phyloP scores from a whole-genome alignment of 2,113 vertebrate species.

The Anser brachyrhynchus region DNA sequence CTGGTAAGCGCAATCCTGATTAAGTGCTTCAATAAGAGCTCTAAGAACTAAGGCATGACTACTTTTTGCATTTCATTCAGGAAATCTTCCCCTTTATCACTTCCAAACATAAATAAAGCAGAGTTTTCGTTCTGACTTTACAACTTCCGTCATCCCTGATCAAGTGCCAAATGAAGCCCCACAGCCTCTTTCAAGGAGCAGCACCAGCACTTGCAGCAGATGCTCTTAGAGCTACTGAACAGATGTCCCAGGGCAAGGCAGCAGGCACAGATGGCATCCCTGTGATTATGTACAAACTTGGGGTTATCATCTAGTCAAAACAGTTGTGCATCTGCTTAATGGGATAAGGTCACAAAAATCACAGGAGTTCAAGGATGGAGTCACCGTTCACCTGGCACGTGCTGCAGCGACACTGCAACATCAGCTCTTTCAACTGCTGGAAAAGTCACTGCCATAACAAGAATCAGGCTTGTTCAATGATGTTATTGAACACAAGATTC shows the following conservation, averaged over 20 bases:
- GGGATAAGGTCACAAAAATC: constrained; percentile 32
- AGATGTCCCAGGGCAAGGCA: constrained; percentile 68
- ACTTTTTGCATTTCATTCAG: background rate
- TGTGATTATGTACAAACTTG: constrained; percentile 48
- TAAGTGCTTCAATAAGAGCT: background rate
- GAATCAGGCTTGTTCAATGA: background rate
- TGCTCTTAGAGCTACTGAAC: constrained; percentile 51
- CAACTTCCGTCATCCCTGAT: background rate
- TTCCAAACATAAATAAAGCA: constrained; percentile 20
- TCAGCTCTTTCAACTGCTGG: background rate
- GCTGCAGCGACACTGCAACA: rapidly evolving
- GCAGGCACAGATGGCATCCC: constrained; percentile 61
- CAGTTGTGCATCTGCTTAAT: constrained; percentile 1
- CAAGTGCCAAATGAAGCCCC: constrained; percentile 49
- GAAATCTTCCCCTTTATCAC: background rate
- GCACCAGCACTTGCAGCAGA: constrained; percentile 40
- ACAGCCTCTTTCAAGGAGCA: constrained; percentile 35
- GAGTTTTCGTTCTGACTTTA: background rate
- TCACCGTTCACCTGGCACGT: background rate
- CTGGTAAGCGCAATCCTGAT: background rate
- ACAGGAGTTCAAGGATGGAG: background rate
- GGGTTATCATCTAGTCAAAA: constrained; percentile 52
- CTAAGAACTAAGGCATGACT: background rate
- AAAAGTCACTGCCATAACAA: background rate
- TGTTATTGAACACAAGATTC: background rate